Conservation (phyloP, 2,113 vertebrate species). For the Eptesicus fuscus region DNA sequence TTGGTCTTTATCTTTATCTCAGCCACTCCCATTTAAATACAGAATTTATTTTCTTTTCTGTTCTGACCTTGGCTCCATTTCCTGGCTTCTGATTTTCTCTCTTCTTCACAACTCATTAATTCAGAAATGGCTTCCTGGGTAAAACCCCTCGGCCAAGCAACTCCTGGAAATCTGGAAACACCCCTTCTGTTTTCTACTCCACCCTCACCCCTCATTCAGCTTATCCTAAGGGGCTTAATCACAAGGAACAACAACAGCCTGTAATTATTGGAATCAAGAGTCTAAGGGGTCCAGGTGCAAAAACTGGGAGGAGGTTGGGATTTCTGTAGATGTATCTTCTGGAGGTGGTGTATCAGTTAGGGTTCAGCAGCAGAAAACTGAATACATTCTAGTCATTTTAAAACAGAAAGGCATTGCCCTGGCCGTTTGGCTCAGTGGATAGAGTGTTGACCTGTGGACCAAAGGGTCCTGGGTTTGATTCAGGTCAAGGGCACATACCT, state of each 20-base stretch:
- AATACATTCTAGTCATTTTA: background rate
- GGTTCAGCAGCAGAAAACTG: background rate
- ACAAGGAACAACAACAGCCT: too few relatives aligned
- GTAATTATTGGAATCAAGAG: too few relatives aligned
- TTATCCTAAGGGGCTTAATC: background rate
- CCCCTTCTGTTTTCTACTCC: background rate
- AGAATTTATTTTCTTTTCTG: background rate
- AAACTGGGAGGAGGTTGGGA: background rate
- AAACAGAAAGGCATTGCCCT: background rate
- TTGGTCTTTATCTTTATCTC: background rate
- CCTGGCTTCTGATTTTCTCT: slow-evolving; percentile 20
- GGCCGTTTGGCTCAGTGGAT: too few relatives aligned
- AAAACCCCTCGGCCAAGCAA: background rate
- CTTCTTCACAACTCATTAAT: slow-evolving; percentile 19
- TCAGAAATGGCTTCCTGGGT: slow-evolving; percentile 9
- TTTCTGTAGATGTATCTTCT: background rate
- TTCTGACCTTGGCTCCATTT: slow-evolving; percentile 22
- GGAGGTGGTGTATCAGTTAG: background rate
- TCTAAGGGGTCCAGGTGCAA: background rate
- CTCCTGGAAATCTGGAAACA: background rate
- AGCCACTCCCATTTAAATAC: background rate
- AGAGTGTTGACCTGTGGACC: too few relatives aligned
- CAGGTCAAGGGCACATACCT: too few relatives aligned
- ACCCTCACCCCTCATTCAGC: background rate
- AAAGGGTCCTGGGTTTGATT: too few relatives aligned